phyloP scores from a whole-genome alignment of 2,113 vertebrate species.

The Eira barbara region DNA sequence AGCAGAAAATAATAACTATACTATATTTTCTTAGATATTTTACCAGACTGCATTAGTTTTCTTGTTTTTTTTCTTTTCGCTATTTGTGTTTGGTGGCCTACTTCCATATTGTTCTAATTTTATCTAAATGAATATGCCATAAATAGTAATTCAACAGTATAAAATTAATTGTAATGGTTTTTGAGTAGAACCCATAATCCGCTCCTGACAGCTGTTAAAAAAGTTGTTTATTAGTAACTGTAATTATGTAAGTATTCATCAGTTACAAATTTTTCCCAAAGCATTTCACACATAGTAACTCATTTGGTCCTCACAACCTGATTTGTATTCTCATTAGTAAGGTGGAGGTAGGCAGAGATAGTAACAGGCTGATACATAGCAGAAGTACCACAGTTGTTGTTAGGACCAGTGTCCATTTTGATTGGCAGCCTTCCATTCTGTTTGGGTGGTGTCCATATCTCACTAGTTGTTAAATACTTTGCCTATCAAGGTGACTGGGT shows the following conservation, averaged over 20 bases:
- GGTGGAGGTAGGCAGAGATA: background rate
- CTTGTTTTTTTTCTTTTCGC: background rate
- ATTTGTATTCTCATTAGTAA: background rate
- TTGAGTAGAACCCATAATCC: background rate
- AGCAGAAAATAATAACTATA: background rate
- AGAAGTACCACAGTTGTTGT: background rate
- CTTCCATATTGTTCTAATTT: background rate
- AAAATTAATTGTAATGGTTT: constrained; percentile 35
- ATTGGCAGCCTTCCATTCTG: background rate
- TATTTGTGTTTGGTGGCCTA: background rate
- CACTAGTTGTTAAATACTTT: background rate
- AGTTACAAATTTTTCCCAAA: background rate
- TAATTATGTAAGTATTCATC: background rate
- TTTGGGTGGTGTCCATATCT: background rate
- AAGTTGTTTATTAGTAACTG: constrained; percentile 10
- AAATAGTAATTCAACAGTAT: background rate
- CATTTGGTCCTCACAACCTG: background rate
- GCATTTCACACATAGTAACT: background rate
- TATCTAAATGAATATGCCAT: background rate
- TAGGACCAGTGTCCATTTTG: background rate
- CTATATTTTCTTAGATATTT: background rate
- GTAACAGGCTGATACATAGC: background rate
- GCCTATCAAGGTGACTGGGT: background rate
- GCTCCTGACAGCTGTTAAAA: background rate
- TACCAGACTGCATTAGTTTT: background rate